A percentile compares a stretch with the other conserved stretches of the same genome.
Conservation (phyloP, 2,888 invertebrate genomes). For the Hypena proboscidalis region DNA sequence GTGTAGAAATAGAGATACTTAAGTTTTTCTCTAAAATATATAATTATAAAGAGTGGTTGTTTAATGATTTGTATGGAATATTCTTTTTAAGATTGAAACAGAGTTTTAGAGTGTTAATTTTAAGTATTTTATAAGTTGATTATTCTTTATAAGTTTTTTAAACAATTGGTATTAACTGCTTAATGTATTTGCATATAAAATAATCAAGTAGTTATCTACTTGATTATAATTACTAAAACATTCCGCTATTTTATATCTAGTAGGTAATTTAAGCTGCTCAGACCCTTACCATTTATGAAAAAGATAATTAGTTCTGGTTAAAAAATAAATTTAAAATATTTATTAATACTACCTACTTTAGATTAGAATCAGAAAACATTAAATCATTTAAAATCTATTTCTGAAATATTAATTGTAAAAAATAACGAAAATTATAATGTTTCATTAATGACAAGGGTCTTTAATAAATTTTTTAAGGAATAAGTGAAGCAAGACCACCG, state of each 20-base stretch:
- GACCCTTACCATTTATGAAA: conserved; percentile 13
- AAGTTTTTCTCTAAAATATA: conserved; percentile 6
- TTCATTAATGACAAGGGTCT: conserved; percentile 23
- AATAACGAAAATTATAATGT: too few relatives aligned
- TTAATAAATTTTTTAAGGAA: conserved; percentile 18
- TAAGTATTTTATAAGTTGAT: background rate
- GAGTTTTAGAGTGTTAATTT: conserved; percentile 22
- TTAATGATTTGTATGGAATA: background rate
- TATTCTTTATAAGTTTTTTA: background rate
- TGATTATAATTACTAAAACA: conserved; percentile 54
- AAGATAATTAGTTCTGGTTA: background rate
- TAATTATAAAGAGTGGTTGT: conserved; percentile 2
- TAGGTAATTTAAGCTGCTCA: conserved; percentile 8
- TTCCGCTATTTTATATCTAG: conserved; percentile 48
- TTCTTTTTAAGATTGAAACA: conserved; percentile 11
- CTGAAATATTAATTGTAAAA: too few relatives aligned
- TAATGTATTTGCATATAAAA: conserved; percentile 9
- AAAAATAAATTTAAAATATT: background rate
- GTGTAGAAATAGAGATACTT: conserved; percentile 24
- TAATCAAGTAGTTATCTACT: conserved; percentile 22
- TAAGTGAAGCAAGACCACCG: conserved; percentile 63
- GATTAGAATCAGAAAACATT: too few relatives aligned
- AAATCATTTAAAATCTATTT: too few relatives aligned
- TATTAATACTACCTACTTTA: accelerated
- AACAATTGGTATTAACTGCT: conserved; percentile 3